Evolutionary conservation across 1,140 invertebrate genomes (phyloP).

Genomic region (Gryllus bimaculatus): DNA sequence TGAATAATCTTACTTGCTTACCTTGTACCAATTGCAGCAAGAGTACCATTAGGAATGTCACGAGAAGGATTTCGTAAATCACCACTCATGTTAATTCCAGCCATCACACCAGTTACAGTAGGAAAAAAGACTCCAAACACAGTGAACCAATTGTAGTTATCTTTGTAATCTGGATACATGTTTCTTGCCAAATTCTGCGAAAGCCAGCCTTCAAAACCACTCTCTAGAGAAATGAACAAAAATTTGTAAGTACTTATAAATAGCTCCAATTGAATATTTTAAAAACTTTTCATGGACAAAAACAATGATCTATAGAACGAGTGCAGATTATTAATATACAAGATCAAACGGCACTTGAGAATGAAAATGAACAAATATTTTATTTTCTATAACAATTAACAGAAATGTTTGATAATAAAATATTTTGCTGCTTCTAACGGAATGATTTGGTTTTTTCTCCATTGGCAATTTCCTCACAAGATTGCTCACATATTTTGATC

Average conservation of each 20-base stretch:
- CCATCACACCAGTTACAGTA: constrained; percentile 84
- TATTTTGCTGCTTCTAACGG: no score
- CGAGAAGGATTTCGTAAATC: constrained; percentile 82
- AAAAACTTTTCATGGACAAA: no score
- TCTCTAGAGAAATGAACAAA: constrained; percentile 42
- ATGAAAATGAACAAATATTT: no score
- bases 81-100: constrained; percentile 96
- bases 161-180: constrained; percentile 66
- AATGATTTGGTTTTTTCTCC: no score
- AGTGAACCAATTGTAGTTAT: constrained; percentile 78
- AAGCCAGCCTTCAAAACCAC: constrained; percentile 79
- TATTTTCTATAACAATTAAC: no score
- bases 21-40: constrained; percentile 81
- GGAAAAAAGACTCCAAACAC: constrained; percentile 94
- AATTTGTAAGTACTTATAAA: neutral
- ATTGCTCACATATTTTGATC: no score
- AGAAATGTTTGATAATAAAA: no score
- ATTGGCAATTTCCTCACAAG: no score
- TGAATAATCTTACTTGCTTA: constrained; percentile 30
- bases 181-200: constrained; percentile 72
- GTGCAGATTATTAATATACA: no score
- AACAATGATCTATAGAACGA: no score
- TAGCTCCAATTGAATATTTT: no score
- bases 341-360: no score
- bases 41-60: constrained; percentile 89